phyloP scores from a whole-genome alignment of 2,888 invertebrate species.

The Melanostoma mellinum region DNA sequence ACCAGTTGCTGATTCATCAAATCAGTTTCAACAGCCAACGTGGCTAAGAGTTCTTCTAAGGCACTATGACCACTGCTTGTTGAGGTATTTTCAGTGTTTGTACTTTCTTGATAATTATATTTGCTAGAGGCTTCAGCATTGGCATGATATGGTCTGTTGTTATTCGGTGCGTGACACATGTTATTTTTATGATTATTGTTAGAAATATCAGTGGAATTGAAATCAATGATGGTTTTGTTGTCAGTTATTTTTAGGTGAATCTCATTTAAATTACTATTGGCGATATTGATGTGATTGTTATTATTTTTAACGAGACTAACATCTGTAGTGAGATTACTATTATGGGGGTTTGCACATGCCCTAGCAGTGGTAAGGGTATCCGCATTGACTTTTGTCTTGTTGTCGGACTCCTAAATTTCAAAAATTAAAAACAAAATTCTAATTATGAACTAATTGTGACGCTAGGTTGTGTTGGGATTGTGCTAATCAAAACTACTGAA shows the following conservation, averaged over 20 bases:
- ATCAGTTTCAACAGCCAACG: constrained; percentile 73
- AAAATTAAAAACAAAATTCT: constrained; percentile 52
- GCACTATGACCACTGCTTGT: constrained; percentile 70
- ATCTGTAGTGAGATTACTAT: constrained; percentile 61
- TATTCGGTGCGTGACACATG: constrained; percentile 55
- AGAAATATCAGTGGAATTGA: constrained; percentile 62
- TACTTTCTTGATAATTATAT: constrained; percentile 51
- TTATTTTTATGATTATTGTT: constrained; percentile 68
- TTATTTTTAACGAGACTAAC: constrained; percentile 46
- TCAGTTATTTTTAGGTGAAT: constrained; percentile 54
- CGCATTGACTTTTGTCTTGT: constrained; percentile 64
- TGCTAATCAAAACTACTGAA: not conserved
- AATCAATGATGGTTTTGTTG: constrained; percentile 59
- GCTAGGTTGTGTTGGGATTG: not conserved
- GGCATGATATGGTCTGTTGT: constrained; percentile 57
- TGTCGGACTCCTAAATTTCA: constrained; percentile 73
- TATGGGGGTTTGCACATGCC: constrained; percentile 52
- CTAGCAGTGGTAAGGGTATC: constrained; percentile 55
- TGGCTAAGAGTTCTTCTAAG: constrained; percentile 74
- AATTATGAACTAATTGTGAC: not conserved
- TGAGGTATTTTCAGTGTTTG: constrained; percentile 60
- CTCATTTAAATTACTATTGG: constrained; percentile 57
- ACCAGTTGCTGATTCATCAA: constrained; percentile 72
- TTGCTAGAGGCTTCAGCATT: constrained; percentile 45
- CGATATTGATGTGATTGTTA: constrained; percentile 45